These are phyloP conservation scores for Schizotus pectinicornis DNA, from an alignment of 2,888 invertebrate genomes.

Conservation along the genomic window DNA sequence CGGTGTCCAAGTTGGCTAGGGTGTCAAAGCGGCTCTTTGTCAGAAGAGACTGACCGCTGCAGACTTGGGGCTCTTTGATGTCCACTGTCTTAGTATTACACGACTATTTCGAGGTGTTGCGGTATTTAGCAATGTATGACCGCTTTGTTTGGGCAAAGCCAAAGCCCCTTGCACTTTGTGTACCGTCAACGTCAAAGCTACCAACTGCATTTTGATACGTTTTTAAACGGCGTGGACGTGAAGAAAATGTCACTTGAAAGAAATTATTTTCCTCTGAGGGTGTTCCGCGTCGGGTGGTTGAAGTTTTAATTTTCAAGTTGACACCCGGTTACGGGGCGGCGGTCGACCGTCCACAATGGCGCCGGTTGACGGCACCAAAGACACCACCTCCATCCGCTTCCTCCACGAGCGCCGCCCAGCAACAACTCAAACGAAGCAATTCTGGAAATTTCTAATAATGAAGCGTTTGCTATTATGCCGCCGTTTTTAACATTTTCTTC, in stretches of 20 bases:
- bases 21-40: constrained; percentile 59
- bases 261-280: constrained; percentile 36
- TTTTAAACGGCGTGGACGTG: constrained; percentile 35
- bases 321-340: constrained; percentile 8
- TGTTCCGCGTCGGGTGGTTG: constrained; percentile 6
- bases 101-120: constrained; percentile 58
- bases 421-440: too few species aligned
- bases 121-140: constrained; percentile 57
- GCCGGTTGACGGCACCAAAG: background rate
- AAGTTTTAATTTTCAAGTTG: constrained; percentile 27
- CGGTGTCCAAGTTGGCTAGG: constrained; percentile 54
- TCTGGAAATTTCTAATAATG: too few species aligned
- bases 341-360: background rate
- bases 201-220: constrained; percentile 32
- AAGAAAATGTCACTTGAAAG: constrained; percentile 45
- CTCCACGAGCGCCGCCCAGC: too few species aligned
- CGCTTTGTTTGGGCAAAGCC: constrained; percentile 42
- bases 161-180: constrained; percentile 30
- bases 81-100: constrained; percentile 58
- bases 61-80: constrained; percentile 54
- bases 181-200: constrained; percentile 28
- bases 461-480: too few species aligned
- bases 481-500: too few species aligned
- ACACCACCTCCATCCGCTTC: too few species aligned
- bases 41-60: constrained; percentile 54